Evolutionary conservation across 2,797 vertebrate species (phyloP), one percentile per base, ranked within the genome.

Genomic region (Nannoperca obscura): DNA sequence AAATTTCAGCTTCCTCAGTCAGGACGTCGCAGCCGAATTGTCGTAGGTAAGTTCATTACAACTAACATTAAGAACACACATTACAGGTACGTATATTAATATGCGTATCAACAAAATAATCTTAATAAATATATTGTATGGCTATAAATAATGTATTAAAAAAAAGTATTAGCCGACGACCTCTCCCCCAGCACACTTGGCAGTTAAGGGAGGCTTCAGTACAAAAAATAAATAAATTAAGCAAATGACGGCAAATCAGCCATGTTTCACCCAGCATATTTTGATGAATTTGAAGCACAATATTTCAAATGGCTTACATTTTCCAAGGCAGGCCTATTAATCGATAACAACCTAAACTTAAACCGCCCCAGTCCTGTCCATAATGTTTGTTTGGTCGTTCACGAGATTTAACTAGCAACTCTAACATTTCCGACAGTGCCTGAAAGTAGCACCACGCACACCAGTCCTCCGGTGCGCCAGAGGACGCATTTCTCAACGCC

Each of bases 391-490:
- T 30, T 11, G 1, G 3, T 27, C 2, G 9, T 52, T 54, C 14
- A 32, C 4, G 6, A 32, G 34, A 9, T 15, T 53, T 66, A 8
- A 15, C 1, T 15, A 6, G n/a, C 3, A 17, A 0, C 0, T 1
- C 0, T 53, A 22, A 20, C 17, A 42, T 79, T 65, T 84, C 46
- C 71, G 19, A 77, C 3, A 14, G 14, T 0, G 0, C 27, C 0
- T 66, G 24, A 88, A 89, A 10, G 71, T 1, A 52, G 17, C 86
- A 79, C 59, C 13, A 42, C 0, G 74, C 36, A 61, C 44, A n/a
- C 40, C 14, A 44, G 74, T 82, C 85, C 86, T 92, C 92, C 92
- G 7, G 63, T 38, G 42, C 83, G 38, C 68, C 72, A 93, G 89
- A 86, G 85, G 87, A 54, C 89, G 88, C 89, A 24, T 74, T 82